Evolutionary conservation across 2,113 vertebrate genomes (phyloP), one percentile per base, ranked within the genome.

Genomic region (Mionectes macconnelli): DNA sequence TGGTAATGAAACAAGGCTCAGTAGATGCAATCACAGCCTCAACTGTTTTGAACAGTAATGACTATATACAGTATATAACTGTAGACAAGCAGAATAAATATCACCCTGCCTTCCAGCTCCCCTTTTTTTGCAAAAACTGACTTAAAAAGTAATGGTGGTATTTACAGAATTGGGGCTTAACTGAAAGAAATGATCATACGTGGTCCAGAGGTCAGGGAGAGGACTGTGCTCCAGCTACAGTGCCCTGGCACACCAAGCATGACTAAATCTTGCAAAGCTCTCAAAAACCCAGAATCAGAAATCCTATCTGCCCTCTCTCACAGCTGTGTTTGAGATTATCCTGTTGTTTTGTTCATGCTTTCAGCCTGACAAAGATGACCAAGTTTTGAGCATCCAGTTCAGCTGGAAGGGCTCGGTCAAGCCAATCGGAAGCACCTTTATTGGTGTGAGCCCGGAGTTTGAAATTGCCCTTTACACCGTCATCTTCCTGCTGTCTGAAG

Each of bases 321-420:
- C 50, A 47, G 14, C 31, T 78, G 49, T 56, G 23, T 35, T 69
- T 47, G 18, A 69, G 27, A 33, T 44, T 31, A 66, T 57, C 87
- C 45, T 49, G 5, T 49, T 77, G 50, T 67, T 94, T 60, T 83
- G 6, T 76, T 88, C 86, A 33, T 74, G 28, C 18, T 90, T 81
- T 47, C 95, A 99, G 98, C 98, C 98, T 10, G 98, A 98, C 90
- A 96, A 97, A 47, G 98, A 99, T 8, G 98, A 99, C 94, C 98
- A 98, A 14, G 97, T 99, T 87, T 93, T 99, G 93, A 99, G 96
- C 93, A 98, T 99, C 73, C 99, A 99, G 97, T 99, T 99, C 97
- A 98, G 98, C 83, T 99, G 98, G 98, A 99, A 98, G 80, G 98
- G 97, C 7, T 74, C 97, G 16, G 98, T 99, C 57, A 99, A 99